phyloP scores from a whole-genome alignment of 2,888 invertebrate species.

The Operophtera brumata region DNA sequence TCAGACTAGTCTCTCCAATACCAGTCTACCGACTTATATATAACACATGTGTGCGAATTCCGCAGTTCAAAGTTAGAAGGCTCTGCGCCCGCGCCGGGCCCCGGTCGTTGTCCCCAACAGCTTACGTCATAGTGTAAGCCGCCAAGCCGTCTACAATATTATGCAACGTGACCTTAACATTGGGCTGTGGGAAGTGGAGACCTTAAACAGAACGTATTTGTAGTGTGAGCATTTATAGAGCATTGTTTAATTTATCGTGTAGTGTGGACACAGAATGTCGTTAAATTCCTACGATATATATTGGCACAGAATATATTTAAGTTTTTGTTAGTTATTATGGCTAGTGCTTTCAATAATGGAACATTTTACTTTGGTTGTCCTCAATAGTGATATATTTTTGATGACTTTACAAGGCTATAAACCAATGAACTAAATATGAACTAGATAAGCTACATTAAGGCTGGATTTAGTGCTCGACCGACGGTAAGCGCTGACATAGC shows the following conservation, averaged over 20 bases:
- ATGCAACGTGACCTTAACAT: constrained; percentile 77
- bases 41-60: constrained; percentile 51
- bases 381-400: no score
- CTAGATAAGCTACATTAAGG: no score
- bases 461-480: no score
- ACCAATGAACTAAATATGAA: no score
- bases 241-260: constrained; percentile 25
- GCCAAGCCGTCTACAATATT: constrained; percentile 77
- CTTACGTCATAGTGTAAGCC: constrained; percentile 35
- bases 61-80: constrained; percentile 59
- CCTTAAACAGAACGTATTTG: constrained; percentile 41
- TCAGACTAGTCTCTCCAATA: constrained; percentile 26
- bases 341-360: neutral
- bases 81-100: constrained; percentile 70
- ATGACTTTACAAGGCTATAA: no score
- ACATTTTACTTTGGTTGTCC: neutral
- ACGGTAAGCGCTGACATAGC: no score
- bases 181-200: constrained; percentile 48
- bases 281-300: constrained; percentile 14
- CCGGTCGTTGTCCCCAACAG: constrained; percentile 61
- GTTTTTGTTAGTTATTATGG: neutral
- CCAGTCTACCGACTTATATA: constrained; percentile 1
- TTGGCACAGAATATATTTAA: neutral
- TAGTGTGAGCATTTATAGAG: constrained; percentile 23
- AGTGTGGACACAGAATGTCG: constrained; percentile 17